Evolutionary conservation across 2,888 invertebrate species (phyloP), one percentile per base, ranked within the genome.

Genomic region (Sarcophaga carnaria): DNA sequence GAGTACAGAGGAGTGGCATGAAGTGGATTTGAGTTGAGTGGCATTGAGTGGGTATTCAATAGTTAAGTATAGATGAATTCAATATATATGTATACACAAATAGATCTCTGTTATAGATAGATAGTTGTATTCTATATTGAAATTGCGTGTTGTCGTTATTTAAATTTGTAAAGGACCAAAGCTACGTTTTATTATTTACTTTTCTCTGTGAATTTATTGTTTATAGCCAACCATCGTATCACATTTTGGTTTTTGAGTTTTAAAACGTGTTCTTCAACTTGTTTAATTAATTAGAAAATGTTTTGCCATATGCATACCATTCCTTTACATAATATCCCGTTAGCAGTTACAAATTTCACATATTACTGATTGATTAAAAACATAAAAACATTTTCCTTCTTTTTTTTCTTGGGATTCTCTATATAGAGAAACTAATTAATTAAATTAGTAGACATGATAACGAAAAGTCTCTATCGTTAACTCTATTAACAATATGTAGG

Each of bases 271-370:
- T 67, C 66, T 84, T 81, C 84, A 84, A 84, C 81, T 84, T 84
- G 79, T 87, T 87, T 84, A 84, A 84, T 87, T 87, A 87, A 87
- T 87, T 87, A 84, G 87, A 79, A 87, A 81, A 81, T 79, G 67
- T 79, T 80, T 78, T 60, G 60, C 78, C 74, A 70, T 63, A 67
- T 59, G n/a, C 17, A 5, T 12, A 12, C 10, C 1, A 0, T 0
- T 49, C 17, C 54, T 54, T 5, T 54, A 14, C 4, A 54, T 54
- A 54, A 54, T 54, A 54, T 14, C 17, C 17, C 0, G 14, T 49
- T 49, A 49, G 14, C 4, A 54, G 17, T 54, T 54, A n/a, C 17
- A 12, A 60, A 25, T 83, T 83, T 69, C 37, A 45, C 27, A 62
- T 77, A 63, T 60, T 80, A 20, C 49, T 80, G 77, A 80, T 86